Percentiles rank a stretch among this genome's conserved stretches.
phyloP scores from a whole-genome alignment of 2,797 vertebrate genomes.

The Heterohyrax brucei region DNA sequence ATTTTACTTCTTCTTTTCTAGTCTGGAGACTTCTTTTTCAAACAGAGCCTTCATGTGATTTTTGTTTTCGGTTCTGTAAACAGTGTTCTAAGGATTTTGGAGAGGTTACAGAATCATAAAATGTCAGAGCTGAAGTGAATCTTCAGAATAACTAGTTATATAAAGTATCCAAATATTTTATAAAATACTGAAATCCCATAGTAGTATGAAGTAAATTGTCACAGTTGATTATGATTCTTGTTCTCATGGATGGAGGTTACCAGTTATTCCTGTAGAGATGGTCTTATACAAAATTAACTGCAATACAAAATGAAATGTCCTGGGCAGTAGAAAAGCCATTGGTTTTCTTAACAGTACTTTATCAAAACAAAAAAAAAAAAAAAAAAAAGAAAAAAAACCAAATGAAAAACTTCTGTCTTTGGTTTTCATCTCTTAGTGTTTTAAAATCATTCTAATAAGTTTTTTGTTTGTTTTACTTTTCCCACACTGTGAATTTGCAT shows the following conservation, averaged over 20 bases:
- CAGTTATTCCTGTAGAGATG: background rate
- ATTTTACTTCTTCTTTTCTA: too few species aligned
- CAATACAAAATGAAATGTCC: conserved; percentile 21
- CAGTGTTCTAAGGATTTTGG: background rate
- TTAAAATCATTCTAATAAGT: background rate
- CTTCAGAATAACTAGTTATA: background rate
- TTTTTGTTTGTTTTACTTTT: background rate
- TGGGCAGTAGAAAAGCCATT: background rate
- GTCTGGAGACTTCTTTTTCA: background rate
- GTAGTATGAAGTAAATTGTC: background rate
- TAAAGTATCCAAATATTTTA: conserved; percentile 14
- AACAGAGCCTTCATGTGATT: background rate
- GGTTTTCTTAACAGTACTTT: background rate
- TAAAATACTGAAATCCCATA: background rate
- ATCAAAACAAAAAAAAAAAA: too few species aligned
- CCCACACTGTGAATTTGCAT: background rate
- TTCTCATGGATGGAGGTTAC: background rate
- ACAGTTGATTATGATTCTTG: background rate
- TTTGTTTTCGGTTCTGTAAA: conserved; percentile 51
- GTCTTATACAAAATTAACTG: background rate
- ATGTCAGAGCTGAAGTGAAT: conserved; percentile 44
- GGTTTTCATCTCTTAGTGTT: background rate
- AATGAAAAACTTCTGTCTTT: background rate
- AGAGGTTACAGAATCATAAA: background rate
- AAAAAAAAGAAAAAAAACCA: background rate